A percentile compares a stretch with the other conserved stretches of the same genome.
phyloP scores from a whole-genome alignment of 2,888 invertebrate species.

The Busseola fusca region DNA sequence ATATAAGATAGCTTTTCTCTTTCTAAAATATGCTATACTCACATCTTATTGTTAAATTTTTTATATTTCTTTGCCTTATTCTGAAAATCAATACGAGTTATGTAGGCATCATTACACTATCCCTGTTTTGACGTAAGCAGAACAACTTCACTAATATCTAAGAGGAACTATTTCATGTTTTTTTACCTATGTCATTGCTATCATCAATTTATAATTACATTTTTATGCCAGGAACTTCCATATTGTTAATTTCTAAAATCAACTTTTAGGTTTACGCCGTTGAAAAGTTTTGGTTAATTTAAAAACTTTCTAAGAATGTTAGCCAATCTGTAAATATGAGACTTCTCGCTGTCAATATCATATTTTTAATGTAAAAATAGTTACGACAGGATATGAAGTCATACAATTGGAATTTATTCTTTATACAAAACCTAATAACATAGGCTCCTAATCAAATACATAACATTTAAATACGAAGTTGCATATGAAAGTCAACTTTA shows the following conservation, averaged over 20 bases:
- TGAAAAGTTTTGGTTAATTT: slow-evolving; percentile 47
- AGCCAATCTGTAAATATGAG: slow-evolving; percentile 55
- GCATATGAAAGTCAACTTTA: slow-evolving; percentile 37
- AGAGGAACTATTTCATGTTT: slow-evolving; percentile 30
- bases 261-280: slow-evolving; percentile 28
- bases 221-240: slow-evolving; percentile 37
- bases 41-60: background rate
- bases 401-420: slow-evolving; percentile 59
- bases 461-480: slow-evolving; percentile 20
- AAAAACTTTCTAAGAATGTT: slow-evolving; percentile 52
- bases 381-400: slow-evolving; percentile 58
- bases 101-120: slow-evolving; percentile 1
- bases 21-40: background rate
- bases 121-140: background rate
- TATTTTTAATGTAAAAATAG: slow-evolving; percentile 62
- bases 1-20: background rate
- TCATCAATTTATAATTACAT: slow-evolving; percentile 28
- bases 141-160: slow-evolving; percentile 19
- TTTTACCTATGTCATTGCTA: slow-evolving; percentile 13
- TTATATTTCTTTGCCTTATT: background rate
- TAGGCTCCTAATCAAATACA: slow-evolving; percentile 45
- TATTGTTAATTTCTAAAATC: slow-evolving; percentile 23
- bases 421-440: slow-evolving; percentile 46
- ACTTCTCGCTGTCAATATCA: slow-evolving; percentile 58
- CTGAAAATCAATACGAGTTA: background rate